Percentiles rank a stretch among this genome's conserved stretches.
phyloP scores from a whole-genome alignment of 2,888 invertebrate species.

The Conops quadrifasciatus region DNA sequence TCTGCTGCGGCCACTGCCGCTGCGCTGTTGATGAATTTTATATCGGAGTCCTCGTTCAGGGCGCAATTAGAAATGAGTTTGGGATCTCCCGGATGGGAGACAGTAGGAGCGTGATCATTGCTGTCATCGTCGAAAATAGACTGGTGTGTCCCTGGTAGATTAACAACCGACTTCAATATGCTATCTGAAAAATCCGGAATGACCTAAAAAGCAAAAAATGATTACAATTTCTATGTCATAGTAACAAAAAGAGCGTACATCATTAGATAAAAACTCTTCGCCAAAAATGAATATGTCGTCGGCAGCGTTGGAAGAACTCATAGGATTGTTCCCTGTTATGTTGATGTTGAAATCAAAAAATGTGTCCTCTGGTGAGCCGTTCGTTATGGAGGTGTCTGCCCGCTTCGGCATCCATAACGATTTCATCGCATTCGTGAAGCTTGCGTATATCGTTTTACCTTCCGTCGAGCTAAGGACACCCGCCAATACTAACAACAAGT shows the following conservation, averaged over 20 bases:
- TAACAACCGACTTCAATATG: conserved; percentile 50
- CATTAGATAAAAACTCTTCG: conserved; percentile 50
- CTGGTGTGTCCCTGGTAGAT: conserved; percentile 4
- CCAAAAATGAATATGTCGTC: conserved; percentile 58
- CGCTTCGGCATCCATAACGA: conserved; percentile 57
- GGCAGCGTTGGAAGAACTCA: conserved; percentile 19
- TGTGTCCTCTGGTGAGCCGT: conserved; percentile 43
- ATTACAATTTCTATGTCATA: not conserved
- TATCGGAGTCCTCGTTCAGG: conserved; percentile 48
- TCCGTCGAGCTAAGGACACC: conserved; percentile 57
- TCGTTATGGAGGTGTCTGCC: conserved; percentile 51
- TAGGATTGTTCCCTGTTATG: conserved; percentile 45
- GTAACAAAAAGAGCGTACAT: conserved; percentile 42
- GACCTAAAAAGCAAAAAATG: not conserved
- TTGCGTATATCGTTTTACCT: conserved; percentile 53
- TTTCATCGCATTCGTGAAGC: conserved; percentile 56
- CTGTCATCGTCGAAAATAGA: conserved; percentile 15
- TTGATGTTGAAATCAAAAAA: conserved; percentile 48
- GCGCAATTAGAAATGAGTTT: conserved; percentile 54
- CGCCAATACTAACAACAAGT: conserved; percentile 58
- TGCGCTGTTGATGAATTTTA: conserved; percentile 36
- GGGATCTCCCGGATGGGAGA: conserved; percentile 54
- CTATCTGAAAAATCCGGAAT: conserved; percentile 57
- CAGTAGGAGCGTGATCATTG: conserved; percentile 36
- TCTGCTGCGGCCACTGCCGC: conserved; percentile 13